A percentile compares a stretch with the other conserved stretches of the same genome.
phyloP scores from a whole-genome alignment of 1,140 invertebrate species.

The Geopemphigus sp. region DNA sequence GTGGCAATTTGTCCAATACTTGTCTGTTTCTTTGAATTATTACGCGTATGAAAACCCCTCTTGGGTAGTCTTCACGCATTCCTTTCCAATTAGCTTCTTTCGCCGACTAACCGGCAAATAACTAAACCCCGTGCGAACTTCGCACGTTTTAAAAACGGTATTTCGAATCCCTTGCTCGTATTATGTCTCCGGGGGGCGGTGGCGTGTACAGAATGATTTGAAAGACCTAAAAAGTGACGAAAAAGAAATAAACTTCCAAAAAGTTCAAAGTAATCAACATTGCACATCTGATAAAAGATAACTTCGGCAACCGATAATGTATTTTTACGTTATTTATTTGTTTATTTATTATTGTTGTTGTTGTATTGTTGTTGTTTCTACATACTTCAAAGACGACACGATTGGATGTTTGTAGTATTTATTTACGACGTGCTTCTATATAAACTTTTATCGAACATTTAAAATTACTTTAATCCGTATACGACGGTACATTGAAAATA shows the following conservation, averaged over 20 bases:
- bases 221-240: not conserved
- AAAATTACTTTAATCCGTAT: no score
- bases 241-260: not conserved
- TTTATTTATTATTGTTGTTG: not conserved
- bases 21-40: slow-evolving; percentile 45
- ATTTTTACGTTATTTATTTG: not conserved
- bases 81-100: slow-evolving; percentile 41
- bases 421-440: not conserved
- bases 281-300: not conserved
- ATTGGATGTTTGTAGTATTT: not conserved
- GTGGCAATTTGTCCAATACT: slow-evolving; percentile 28
- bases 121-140: not conserved
- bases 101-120: slow-evolving; percentile 12
- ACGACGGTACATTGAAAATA: no score
- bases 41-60: slow-evolving; percentile 22
- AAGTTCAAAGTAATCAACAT: not conserved
- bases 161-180: slow-evolving; percentile 24
- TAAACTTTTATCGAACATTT: no score
- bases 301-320: not conserved
- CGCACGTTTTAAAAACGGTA: not conserved
- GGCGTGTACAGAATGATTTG: not conserved
- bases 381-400: not conserved
- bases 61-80: slow-evolving; percentile 37
- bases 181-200: slow-evolving; percentile 1
- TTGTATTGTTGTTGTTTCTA: not conserved